Evolutionary conservation across 1,140 invertebrate genomes (phyloP).

Genomic region (Rhynchophorus ferrugineus): DNA sequence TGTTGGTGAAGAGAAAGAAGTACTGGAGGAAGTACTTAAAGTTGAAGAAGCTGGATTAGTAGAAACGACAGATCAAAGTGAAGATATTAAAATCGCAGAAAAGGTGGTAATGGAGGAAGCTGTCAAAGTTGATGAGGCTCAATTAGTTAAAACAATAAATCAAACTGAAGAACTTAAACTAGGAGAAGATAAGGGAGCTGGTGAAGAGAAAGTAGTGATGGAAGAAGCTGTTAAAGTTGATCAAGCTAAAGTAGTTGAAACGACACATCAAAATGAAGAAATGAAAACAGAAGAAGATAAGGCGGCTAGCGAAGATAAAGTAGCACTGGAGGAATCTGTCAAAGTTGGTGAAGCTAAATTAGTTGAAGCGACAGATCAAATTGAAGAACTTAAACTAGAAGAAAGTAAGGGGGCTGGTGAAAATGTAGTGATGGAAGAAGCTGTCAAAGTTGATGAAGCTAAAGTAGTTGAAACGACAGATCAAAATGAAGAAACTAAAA

Average conservation of each 20-base stretch:
- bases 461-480: neutral
- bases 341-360: too few relatives aligned
- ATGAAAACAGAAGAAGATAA: too few relatives aligned
- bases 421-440: neutral
- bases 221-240: neutral
- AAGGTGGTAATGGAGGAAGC: neutral
- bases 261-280: too few relatives aligned
- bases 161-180: constrained; percentile 16
- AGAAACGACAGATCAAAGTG: neutral
- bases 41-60: too few relatives aligned
- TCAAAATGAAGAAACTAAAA: neutral
- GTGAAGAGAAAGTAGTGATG: neutral
- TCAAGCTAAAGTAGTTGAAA: neutral
- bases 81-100: neutral
- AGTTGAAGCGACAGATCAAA: too few relatives aligned
- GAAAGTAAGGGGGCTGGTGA: constrained; percentile 16
- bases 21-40: neutral
- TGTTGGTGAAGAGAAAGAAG: too few relatives aligned
- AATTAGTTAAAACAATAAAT: too few relatives aligned
- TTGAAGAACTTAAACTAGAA: constrained; percentile 14
- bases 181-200: constrained; percentile 15
- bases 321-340: too few relatives aligned
- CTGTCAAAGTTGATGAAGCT: neutral
- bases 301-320: too few relatives aligned
- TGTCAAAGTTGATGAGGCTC: neutral